A percentile compares a stretch with the other conserved stretches of the same genome.
Conservation (phyloP, 1,140 invertebrate genomes). For the Pinna nobilis region DNA sequence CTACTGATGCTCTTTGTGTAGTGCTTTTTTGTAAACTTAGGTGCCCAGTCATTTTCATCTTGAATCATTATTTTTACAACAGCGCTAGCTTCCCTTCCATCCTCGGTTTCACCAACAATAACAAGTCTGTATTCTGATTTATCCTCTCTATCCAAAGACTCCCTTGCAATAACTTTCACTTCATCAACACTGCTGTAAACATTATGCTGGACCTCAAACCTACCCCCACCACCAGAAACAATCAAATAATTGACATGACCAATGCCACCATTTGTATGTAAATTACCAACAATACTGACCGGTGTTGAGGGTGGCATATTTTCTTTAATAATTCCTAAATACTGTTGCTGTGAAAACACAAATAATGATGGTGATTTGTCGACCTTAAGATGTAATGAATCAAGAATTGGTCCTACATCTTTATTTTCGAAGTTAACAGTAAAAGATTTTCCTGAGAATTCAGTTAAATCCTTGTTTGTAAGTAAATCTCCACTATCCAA, state of each 20-base stretch:
- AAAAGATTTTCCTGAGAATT: constrained; percentile 2
- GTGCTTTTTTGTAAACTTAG: constrained; percentile 32
- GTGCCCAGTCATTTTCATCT: constrained; percentile 37
- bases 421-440: neutral
- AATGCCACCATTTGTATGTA: constrained; percentile 2
- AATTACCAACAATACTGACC: constrained; percentile 17
- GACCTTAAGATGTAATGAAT: constrained; percentile 17
- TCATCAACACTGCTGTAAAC: neutral
- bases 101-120: constrained; percentile 20
- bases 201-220: constrained; percentile 15
- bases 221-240: neutral
- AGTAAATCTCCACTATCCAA: neutral
- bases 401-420: neutral
- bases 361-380: constrained; percentile 21
- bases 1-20: neutral
- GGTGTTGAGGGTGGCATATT: constrained; percentile 32
- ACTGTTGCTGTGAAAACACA: constrained; percentile 36
- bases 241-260: constrained; percentile 6
- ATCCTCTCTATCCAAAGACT: constrained; percentile 15
- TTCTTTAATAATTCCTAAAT: constrained; percentile 30
- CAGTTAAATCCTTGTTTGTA: constrained; percentile 2
- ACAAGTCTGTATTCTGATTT: constrained; percentile 13
- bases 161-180: constrained; percentile 28
- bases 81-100: constrained; percentile 16
- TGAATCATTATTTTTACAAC: constrained; percentile 28